Evolutionary conservation across 1,140 invertebrate genomes (phyloP).

Genomic region (Macrocentrus cingulum): DNA sequence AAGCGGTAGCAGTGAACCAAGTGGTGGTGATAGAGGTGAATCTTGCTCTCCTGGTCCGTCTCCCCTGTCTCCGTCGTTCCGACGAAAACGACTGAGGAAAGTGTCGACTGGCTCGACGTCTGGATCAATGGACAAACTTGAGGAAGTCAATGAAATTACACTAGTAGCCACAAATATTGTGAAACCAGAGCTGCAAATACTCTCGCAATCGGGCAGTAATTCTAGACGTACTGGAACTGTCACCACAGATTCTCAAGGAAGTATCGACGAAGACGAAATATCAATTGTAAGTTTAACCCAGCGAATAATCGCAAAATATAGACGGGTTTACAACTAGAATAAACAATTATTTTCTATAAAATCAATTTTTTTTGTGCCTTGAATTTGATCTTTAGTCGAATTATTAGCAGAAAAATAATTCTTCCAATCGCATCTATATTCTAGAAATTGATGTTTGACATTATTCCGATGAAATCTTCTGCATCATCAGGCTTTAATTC

Average conservation of each 20-base stretch:
- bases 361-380: not conserved
- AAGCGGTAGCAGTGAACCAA: constrained; percentile 53
- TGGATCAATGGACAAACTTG: constrained; percentile 62
- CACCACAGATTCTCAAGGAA: constrained; percentile 57
- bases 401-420: no score
- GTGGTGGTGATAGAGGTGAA: constrained; percentile 47
- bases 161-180: constrained; percentile 57
- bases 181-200: constrained; percentile 56
- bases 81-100: constrained; percentile 70
- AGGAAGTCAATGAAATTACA: constrained; percentile 59
- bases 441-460: no score
- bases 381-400: no score
- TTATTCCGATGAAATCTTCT: no score
- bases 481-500: not conserved
- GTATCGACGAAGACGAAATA: constrained; percentile 58
- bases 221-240: constrained; percentile 46
- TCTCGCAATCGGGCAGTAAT: constrained; percentile 44
- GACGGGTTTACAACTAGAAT: not conserved
- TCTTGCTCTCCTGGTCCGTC: constrained; percentile 52
- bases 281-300: constrained; percentile 45
- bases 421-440: no score
- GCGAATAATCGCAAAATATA: not conserved
- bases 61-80: constrained; percentile 49
- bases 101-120: constrained; percentile 69
- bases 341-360: constrained; percentile 16